These are phyloP conservation scores for Dolichomitus sp. DNA, from an alignment of 2,888 invertebrate genomes.

Conservation along the genomic window DNA sequence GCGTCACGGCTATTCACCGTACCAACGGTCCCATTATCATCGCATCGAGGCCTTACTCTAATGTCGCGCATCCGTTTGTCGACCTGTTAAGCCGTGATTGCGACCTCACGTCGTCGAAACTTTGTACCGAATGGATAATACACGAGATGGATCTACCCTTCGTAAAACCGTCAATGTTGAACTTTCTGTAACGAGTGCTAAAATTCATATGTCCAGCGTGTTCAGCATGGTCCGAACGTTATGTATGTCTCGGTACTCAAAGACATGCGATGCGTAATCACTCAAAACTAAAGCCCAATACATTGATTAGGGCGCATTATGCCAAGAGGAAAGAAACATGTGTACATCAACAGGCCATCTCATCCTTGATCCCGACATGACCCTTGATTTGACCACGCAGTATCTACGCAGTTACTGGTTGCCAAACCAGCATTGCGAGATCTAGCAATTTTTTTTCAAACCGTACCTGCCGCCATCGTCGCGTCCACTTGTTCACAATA, in stretches of 20 bases:
- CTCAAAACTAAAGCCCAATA: slow-evolving; percentile 36
- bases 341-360: slow-evolving; percentile 37
- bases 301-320: slow-evolving; percentile 50
- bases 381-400: slow-evolving; percentile 16
- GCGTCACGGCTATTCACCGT: slow-evolving; percentile 37
- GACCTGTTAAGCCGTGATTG: slow-evolving; percentile 26
- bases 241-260: background rate
- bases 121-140: slow-evolving; percentile 28
- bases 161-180: slow-evolving; percentile 27
- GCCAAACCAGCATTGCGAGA: slow-evolving; percentile 49
- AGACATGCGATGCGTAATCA: slow-evolving; percentile 11
- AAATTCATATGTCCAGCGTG: background rate
- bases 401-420: slow-evolving; percentile 37
- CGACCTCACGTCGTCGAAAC: slow-evolving; percentile 32
- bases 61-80: slow-evolving; percentile 78
- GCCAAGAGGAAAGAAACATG: slow-evolving; percentile 26
- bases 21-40: slow-evolving; percentile 77
- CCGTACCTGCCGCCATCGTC: slow-evolving; percentile 1
- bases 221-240: background rate
- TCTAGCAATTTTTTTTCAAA: slow-evolving; percentile 4
- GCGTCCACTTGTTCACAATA: slow-evolving; percentile 37
- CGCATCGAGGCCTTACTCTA: slow-evolving; percentile 79
- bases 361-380: slow-evolving; percentile 55
- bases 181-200: background rate
- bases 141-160: background rate